Base-by-base conservation (phyloP, 2,113 vertebrate species). In the Tiliqua scincoides region DNA sequence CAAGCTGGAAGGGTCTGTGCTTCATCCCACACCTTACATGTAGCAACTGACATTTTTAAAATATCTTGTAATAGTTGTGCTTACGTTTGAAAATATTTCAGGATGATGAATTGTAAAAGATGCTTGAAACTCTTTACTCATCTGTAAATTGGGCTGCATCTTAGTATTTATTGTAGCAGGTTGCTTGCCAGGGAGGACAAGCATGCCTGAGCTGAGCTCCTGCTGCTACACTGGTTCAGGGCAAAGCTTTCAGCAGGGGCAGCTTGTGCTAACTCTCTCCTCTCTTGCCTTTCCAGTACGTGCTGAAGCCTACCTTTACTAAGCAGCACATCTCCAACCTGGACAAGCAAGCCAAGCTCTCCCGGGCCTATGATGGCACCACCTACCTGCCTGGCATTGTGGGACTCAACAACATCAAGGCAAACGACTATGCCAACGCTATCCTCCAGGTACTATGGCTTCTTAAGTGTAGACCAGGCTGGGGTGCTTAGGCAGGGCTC, bases 341-440 rank as follows among this genome's bases (percentile, higher is more conserved):
- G 95, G 98, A 99, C 93, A 99, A 99, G 61, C 99, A 99, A 86
- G 98, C 98, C 54, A 99, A 98, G 90, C 95, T 99, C 43, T 99
- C 98, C 35, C 93, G 98, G 23, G 99, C 99, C 0, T 99, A 99
- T 0, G 98, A 99, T 17, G 99, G 99, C n/a, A 99, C 98, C n/a
- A 99, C 98, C 0, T 99, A 99, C 91, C 95, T 99, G 87, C 99
- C 99, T 0, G 99, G 98, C 85, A 99, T 99, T 1, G 99, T 99
- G 84, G 99, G 99, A 9, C 96, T 99, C 91, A 99, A 99, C 94
- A 99, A 99, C 93, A 99, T 99, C 93, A 99, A 99, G 93, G 98
- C 98, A 90, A 99, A 99, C 0, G 99, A 99, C 93, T 99, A 99
- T 0, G 98, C 99, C 89, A 99, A 99, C 0, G 98, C 98, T 0